These are phyloP conservation scores for Stegastes partitus DNA, from an alignment of 2,113 vertebrate species.

Conservation along the genomic window DNA sequence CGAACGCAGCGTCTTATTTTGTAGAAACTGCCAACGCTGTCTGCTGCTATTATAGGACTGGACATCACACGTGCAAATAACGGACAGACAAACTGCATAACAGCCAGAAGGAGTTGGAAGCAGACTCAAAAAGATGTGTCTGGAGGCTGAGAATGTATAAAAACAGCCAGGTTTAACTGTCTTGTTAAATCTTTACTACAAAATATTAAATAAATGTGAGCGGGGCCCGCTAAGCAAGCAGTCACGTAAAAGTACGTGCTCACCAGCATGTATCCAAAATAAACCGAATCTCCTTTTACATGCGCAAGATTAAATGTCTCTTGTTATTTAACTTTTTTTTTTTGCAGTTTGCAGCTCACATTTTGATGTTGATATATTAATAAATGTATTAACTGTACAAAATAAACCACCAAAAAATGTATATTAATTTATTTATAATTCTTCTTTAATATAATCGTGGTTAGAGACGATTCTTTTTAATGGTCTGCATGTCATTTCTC, in stretches of 20 bases:
- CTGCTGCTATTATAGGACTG: background rate
- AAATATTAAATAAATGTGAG: background rate
- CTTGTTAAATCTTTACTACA: rapidly evolving
- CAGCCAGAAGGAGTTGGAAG: background rate
- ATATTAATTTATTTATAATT: too few species aligned
- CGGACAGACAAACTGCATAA: background rate
- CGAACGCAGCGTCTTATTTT: slow-evolving; percentile 1
- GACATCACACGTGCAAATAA: slow-evolving; percentile 4
- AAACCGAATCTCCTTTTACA: too few species aligned
- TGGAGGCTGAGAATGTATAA: background rate
- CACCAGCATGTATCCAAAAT: too few species aligned
- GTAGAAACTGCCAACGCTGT: slow-evolving; percentile 4
- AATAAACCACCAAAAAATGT: too few species aligned
- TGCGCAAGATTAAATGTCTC: too few species aligned
- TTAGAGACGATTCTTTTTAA: too few species aligned
- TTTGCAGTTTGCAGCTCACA: too few species aligned
- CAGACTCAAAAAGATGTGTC: slow-evolving; percentile 4
- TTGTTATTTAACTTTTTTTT: too few species aligned
- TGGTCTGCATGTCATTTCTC: too few species aligned
- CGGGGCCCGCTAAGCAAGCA: background rate
- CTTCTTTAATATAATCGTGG: too few species aligned
- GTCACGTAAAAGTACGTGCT: background rate
- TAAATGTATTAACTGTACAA: too few species aligned
- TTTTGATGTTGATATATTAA: too few species aligned
- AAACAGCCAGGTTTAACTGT: background rate